phyloP scores from a whole-genome alignment of 2,888 invertebrate species.

The Pyrrhia umbra region DNA sequence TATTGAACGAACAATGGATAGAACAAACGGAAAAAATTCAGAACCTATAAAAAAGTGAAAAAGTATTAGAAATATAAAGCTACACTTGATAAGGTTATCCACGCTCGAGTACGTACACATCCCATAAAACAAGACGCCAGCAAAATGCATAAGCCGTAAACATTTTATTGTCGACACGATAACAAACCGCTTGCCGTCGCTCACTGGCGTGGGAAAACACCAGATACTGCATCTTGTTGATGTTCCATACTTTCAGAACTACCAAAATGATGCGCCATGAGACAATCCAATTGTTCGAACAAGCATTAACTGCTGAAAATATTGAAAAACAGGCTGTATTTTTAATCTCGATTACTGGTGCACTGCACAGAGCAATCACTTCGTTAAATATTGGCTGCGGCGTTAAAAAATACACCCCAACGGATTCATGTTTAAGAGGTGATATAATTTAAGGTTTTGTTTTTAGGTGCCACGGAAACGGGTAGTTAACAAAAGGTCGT shows the following conservation, averaged over 20 bases:
- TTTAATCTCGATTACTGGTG: conserved; percentile 38
- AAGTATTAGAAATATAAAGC: background rate
- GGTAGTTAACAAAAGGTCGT: conserved; percentile 39
- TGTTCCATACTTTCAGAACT: background rate
- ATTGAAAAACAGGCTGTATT: conserved; percentile 41
- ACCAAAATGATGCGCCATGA: conserved; percentile 13
- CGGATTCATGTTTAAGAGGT: conserved; percentile 3
- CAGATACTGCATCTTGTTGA: conserved; percentile 6
- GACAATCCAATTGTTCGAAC: conserved; percentile 38
- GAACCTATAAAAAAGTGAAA: background rate
- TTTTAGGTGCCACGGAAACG: conserved; percentile 28
- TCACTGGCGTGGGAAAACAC: conserved; percentile 27
- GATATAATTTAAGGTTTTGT: conserved; percentile 9
- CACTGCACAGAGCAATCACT: conserved; percentile 19
- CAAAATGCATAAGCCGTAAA: conserved; percentile 45
- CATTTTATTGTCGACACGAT: conserved; percentile 41
- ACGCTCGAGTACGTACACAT: conserved; percentile 16
- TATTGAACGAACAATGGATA: background rate
- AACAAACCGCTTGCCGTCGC: conserved; percentile 29
- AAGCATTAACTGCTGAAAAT: conserved; percentile 43
- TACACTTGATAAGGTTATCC: conserved; percentile 2
- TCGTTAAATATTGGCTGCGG: conserved; percentile 24
- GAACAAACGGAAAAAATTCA: background rate
- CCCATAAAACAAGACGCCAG: conserved; percentile 21
- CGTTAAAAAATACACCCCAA: conserved; percentile 11